Base-by-base conservation (phyloP, 2,113 vertebrate species). In the Empidonax traillii region DNA sequence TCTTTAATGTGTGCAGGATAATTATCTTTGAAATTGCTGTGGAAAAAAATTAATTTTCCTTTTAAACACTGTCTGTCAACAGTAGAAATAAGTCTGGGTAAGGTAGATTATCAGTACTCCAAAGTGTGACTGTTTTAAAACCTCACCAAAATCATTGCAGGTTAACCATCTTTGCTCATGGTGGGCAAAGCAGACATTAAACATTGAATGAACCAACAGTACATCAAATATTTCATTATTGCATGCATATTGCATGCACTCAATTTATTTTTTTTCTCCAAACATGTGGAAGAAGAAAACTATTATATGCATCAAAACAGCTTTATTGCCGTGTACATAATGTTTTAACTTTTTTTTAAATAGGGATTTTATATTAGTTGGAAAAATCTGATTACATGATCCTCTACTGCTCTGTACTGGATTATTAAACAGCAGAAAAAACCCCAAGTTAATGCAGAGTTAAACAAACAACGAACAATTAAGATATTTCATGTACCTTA, bases 11-110 rank as follows among this genome's bases (percentile, higher is more conserved):
- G 96, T 89, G 94, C 96, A 96, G 94, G 97, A 97, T 98, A 98
- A 98, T 98, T 98, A 98, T 97, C 97, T 97, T 96, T 95, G 97
- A 97, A 98, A 98, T 86, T 95, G 91, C 93, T 93, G 94, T 17
- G 41, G 84, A 73, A 97, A 98, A 97, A 97, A 98, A 97, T 96
- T 97, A 97, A 97, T 98, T 98, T 98, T 98, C 97, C 89, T 95
- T 97, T 97, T 97, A 97, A 98, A 97, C 53, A 97, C 82, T 92
- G 95, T 94, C 96, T 98, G 73, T 78, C 81, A 95, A 89, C 28
- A 94, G 88, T 82, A 94, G 91, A 97, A 96, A 93, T 69, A 95
- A 85, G 92, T 90, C 96, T 97, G 87, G 80, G 75, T 97, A 94
- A 95, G 93, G 85, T 67, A 85, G 81, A 96, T 91, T 94, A 96